Percentiles rank a stretch among this genome's conserved stretches.
Conservation (phyloP, 2,888 invertebrate species). For the Stramonita haemastoma region DNA sequence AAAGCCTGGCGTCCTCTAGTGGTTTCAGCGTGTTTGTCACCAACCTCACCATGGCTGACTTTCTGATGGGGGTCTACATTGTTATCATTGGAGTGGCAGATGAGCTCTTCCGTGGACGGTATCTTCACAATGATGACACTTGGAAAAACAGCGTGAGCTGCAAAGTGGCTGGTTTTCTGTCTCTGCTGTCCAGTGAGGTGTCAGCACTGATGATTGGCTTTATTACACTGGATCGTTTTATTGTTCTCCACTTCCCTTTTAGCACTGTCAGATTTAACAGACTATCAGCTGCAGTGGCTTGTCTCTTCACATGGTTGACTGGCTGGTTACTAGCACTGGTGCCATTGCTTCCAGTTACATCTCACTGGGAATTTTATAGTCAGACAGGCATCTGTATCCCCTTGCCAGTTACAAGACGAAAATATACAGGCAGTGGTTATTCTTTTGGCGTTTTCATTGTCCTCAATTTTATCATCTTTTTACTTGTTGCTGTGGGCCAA, state of each 20-base stretch:
- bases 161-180: too few species aligned
- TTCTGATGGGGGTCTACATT: constrained; percentile 4
- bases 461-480: background rate
- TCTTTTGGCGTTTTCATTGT: background rate
- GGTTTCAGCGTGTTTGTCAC: background rate
- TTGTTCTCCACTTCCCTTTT: background rate
- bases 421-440: background rate
- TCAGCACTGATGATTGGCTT: too few species aligned
- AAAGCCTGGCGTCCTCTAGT: background rate
- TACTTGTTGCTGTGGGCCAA: background rate
- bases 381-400: constrained; percentile 8
- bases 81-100: background rate
- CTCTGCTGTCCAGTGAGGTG: too few species aligned
- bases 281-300: background rate
- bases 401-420: background rate
- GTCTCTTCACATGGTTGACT: background rate
- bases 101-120: background rate
- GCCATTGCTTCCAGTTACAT: background rate
- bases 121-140: background rate
- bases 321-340: background rate
- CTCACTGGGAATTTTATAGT: constrained; percentile 2
- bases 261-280: background rate
- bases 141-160: background rate
- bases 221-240: background rate
- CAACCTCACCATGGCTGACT: background rate